A percentile compares a stretch with the other conserved stretches of the same genome.
phyloP scores from a whole-genome alignment of 2,797 vertebrate genomes.

The Chloroceryle inda region DNA sequence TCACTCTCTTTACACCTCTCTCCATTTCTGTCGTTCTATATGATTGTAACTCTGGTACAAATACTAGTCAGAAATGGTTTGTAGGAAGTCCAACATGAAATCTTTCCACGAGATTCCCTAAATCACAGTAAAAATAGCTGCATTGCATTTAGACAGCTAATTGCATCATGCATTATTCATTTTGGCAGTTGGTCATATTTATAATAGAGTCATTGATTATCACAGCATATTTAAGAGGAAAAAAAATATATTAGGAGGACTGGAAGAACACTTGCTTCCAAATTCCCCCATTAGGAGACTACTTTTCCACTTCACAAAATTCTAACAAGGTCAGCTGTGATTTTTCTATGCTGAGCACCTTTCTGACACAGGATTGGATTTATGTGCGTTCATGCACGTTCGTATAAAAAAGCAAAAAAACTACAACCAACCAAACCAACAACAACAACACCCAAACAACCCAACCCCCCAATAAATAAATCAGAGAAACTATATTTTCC shows the following conservation, averaged over 20 bases:
- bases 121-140: not conserved
- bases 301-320: not conserved
- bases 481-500: not conserved
- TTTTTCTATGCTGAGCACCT: not conserved
- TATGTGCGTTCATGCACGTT: rapidly evolving
- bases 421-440: too few relatives aligned
- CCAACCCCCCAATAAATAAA: too few relatives aligned
- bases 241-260: not conserved
- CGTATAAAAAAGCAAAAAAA: not conserved
- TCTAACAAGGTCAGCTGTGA: not conserved
- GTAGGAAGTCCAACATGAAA: not conserved
- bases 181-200: not conserved
- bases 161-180: not conserved
- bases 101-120: not conserved
- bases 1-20: not conserved
- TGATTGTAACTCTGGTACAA: not conserved
- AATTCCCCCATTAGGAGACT: not conserved
- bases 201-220: not conserved
- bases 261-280: not conserved
- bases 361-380: not conserved
- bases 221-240: not conserved
- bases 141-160: not conserved
- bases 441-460: too few relatives aligned
- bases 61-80: too few relatives aligned
- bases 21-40: not conserved